Evolutionary conservation across 2,113 vertebrate species (phyloP).

Genomic region (Manacus vitellinus): DNA sequence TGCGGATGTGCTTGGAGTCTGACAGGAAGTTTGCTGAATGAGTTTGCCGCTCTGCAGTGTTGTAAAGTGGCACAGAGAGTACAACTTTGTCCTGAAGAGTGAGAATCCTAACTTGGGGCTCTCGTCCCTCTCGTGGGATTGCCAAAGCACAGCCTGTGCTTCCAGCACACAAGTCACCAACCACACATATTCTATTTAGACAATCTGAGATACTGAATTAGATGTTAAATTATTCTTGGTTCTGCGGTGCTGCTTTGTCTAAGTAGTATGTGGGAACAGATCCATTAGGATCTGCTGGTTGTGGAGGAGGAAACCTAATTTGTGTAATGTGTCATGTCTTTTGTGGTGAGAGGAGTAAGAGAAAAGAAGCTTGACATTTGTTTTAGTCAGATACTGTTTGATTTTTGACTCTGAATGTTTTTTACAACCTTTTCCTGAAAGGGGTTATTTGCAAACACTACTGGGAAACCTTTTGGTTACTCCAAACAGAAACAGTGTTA

Average conservation of each 20-base stretch:
- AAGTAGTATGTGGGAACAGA: background rate
- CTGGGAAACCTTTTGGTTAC: background rate
- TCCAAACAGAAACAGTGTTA: background rate
- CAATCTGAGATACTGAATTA: background rate
- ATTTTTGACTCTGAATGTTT: background rate
- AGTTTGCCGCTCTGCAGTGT: background rate
- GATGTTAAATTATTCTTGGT: background rate
- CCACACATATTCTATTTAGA: background rate
- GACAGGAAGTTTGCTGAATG: constrained; percentile 16
- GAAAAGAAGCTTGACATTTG: background rate
- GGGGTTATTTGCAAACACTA: background rate
- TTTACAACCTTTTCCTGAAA: background rate
- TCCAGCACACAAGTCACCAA: background rate
- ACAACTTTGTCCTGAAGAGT: background rate
- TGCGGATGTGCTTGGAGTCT: background rate
- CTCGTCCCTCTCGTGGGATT: background rate
- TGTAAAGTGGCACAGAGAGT: background rate
- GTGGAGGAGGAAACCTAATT: background rate
- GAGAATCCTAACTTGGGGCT: background rate
- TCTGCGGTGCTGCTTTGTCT: background rate
- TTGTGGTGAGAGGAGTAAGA: background rate
- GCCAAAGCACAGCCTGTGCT: background rate
- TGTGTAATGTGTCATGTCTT: background rate
- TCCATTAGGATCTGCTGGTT: background rate
- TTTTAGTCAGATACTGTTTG: background rate